Evolutionary conservation across 2,888 invertebrate genomes (phyloP), one percentile per base, ranked within the genome.

Genomic region (Eupeodes latifasciatus): DNA sequence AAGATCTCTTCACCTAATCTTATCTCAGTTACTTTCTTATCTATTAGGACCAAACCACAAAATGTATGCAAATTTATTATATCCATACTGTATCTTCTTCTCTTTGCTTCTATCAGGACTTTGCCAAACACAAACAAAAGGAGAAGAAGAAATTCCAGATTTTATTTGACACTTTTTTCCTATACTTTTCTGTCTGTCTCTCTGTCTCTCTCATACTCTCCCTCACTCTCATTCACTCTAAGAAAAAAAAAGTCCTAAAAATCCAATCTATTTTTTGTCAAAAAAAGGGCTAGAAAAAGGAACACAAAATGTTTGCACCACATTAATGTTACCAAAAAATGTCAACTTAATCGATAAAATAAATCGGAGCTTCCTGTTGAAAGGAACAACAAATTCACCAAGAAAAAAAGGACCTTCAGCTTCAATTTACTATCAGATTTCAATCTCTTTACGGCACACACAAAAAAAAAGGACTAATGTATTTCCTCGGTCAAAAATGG

Each of bases 1-100:
- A 76, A 76, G 76, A 80, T 87, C 86, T 80, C 84, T 84, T 84
- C 78, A 84, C 84, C 80, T 84, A 76, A 87, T 87, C 84, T 87
- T 74, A 84, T 87, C 84, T 84, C 62, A 80, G 87, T 78, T 81
- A 77, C 67, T 44, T 87, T 77, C 67, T 67, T 84, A 81, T 84
- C 87, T 72, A 74, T 76, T 72, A 72, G 66, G 49, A 49, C 44
- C 81, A 66, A 67, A 53, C 79, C 83, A 47, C 83, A 79, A 79
- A 79, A 76, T 64, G 67, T 59, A 81, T 81, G 81, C 76, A 81
- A 81, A 83, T 74, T 72, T 76, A 77, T 59, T 55, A 36, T 67
- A 34, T 59, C 49, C 27, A 51, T 72, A 10, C 59, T 34, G 0
- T 62, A 19, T n/a, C 4, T 40, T 11, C 16, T 49, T n/a, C 36